phyloP scores from a whole-genome alignment of 2,797 vertebrate genomes.

The Acanthornis magna region DNA sequence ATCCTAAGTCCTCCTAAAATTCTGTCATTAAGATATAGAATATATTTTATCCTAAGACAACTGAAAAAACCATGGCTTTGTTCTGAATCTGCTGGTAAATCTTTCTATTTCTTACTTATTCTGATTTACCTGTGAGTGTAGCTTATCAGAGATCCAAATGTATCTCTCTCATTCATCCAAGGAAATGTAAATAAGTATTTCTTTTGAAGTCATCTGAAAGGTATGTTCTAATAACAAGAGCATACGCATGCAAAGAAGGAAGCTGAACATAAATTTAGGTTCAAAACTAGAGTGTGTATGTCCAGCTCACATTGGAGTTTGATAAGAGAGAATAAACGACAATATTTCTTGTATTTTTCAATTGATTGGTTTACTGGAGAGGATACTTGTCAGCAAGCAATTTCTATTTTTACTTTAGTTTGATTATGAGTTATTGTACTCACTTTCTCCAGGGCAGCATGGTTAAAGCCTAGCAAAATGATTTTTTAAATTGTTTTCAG shows the following conservation, averaged over 20 bases:
- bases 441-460: neutral
- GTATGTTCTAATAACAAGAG: neutral
- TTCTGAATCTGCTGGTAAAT: neutral
- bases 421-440: neutral
- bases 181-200: neutral
- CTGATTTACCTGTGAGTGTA: neutral
- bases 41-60: neutral
- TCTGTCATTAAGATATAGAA: neutral
- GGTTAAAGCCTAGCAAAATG: neutral
- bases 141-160: neutral
- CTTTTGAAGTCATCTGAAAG: neutral
- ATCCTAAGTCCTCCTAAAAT: neutral
- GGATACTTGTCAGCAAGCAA: neutral
- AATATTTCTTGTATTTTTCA: neutral
- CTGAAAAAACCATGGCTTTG: neutral
- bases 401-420: neutral
- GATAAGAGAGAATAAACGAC: neutral
- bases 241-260: neutral
- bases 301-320: neutral
- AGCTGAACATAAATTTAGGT: neutral
- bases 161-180: neutral
- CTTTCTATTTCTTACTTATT: neutral
- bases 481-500: neutral
- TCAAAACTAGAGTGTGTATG: neutral
- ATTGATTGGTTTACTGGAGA: neutral